Conservation (phyloP, 2,888 invertebrate species). For the Sarcophaga rosellei region DNA sequence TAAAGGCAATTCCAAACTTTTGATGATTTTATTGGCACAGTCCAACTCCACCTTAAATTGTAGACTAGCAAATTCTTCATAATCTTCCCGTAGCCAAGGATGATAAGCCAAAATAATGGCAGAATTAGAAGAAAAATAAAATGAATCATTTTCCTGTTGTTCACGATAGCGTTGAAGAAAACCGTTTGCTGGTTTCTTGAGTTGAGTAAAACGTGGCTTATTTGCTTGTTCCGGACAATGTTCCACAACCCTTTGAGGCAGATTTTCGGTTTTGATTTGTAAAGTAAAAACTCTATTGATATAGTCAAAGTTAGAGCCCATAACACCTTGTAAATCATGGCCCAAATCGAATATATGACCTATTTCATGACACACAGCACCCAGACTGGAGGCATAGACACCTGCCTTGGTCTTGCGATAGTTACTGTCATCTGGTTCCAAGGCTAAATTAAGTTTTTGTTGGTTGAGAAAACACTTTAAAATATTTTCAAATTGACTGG, state of each 20-base stretch:
- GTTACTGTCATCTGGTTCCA: conserved; percentile 95
- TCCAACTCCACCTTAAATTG: conserved; percentile 29
- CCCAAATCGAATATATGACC: conserved; percentile 95
- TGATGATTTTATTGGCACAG: conserved; percentile 4
- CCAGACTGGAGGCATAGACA: conserved; percentile 94
- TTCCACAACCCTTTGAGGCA: conserved; percentile 77
- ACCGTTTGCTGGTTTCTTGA: conserved; percentile 72
- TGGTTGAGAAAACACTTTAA: conserved; percentile 81
- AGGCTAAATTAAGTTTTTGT: conserved; percentile 86
- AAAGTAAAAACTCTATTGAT: conserved; percentile 89
- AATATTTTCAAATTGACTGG: conserved; percentile 87
- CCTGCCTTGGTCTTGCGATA: conserved; percentile 93
- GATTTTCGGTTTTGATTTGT: conserved; percentile 81
- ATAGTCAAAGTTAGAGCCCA: conserved; percentile 95
- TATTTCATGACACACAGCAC: conserved; percentile 95
- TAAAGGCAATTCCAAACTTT: conserved; percentile 60
- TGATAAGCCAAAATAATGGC: conserved; percentile 78
- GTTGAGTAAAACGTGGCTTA: conserved; percentile 76
- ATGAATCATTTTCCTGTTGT: conserved; percentile 78
- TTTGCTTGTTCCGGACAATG: background rate
- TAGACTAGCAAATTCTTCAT: background rate
- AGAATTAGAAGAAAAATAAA: conserved; percentile 79
- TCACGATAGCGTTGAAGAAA: conserved; percentile 79
- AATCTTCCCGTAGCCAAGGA: conserved; percentile 76
- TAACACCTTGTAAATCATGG: conserved; percentile 94